phyloP scores from a whole-genome alignment of 2,797 vertebrate genomes.

The Tapera naevia region DNA sequence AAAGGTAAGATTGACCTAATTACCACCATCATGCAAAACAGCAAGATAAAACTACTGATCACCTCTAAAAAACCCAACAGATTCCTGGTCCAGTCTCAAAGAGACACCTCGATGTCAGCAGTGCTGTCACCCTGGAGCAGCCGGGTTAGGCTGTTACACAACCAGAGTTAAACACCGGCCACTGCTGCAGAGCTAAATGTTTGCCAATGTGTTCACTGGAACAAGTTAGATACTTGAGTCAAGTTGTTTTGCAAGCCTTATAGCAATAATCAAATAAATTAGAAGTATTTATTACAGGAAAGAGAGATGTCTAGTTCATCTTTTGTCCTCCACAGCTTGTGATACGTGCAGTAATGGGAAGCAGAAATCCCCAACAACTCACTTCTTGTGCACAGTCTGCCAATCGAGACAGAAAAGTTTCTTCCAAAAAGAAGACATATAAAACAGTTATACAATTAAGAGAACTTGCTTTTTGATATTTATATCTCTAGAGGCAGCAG shows the following conservation, averaged over 20 bases:
- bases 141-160: background rate
- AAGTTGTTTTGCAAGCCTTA: background rate
- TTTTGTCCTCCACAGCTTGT: background rate
- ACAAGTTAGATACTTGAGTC: background rate
- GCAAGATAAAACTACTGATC: background rate
- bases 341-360: background rate
- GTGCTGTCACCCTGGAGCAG: background rate
- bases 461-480: background rate
- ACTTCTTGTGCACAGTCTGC: background rate
- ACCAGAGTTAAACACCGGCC: background rate
- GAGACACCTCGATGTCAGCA: background rate
- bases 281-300: background rate
- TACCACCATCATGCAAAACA: background rate
- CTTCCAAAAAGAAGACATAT: background rate
- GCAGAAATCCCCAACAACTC: background rate
- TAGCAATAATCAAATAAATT: background rate
- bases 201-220: background rate
- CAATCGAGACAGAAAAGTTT: background rate
- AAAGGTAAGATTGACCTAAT: background rate
- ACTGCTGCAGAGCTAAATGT: background rate
- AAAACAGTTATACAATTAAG: background rate
- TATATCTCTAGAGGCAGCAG: background rate
- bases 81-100: background rate
- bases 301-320: background rate
- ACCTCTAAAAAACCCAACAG: background rate